Evolutionary conservation across 2,113 vertebrate species (phyloP), one percentile per base, ranked within the genome.

Genomic region (Hemiprocne comata): DNA sequence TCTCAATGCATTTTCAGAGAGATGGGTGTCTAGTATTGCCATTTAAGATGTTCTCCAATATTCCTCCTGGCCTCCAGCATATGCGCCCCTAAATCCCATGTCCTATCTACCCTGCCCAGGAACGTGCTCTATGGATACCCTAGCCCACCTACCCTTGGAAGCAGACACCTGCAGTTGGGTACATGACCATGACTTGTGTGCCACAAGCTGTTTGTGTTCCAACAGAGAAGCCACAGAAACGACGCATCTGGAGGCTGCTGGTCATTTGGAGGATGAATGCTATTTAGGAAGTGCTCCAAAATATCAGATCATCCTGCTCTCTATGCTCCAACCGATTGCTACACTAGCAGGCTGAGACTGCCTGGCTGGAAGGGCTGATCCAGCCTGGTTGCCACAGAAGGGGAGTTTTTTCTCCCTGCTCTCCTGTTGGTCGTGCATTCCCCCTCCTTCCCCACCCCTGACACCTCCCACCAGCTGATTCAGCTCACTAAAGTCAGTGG

Each of bases 231-330:
- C 54, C 66, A 76, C n/a, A 57, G 62, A 62, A 87, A 76, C 70
- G 42, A 66, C 67, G 64, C 31, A 58, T 74, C 11, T 25, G 46
- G 53, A 75, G 17, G 40, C 11, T 94, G 36, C 48, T 6, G 4
- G 42, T 46, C 19, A 2, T 82, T 79, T 76, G 74, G 75, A 83
- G 54, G 78, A 91, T 87, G 71, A 93, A 61, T 44, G 58, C 38
- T 90, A n/a, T 85, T 25, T 93, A 78, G 65, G 74, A 57, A 91
- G 74, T 18, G 62, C 85, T 93, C 81, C 85, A 82, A 90, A 90
- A 50, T 69, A 85, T 79, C 64, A 88, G 89, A 75, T 94, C 87
- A 87, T 83, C 78, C 66, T 93, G 81, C 74, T 93, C 61, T 72
- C 50, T 61, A 29, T 1, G 3, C 87, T 78, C 55, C 60, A 28